Base-by-base conservation (phyloP, 2,888 invertebrate species). In the Panzeria rudis region DNA sequence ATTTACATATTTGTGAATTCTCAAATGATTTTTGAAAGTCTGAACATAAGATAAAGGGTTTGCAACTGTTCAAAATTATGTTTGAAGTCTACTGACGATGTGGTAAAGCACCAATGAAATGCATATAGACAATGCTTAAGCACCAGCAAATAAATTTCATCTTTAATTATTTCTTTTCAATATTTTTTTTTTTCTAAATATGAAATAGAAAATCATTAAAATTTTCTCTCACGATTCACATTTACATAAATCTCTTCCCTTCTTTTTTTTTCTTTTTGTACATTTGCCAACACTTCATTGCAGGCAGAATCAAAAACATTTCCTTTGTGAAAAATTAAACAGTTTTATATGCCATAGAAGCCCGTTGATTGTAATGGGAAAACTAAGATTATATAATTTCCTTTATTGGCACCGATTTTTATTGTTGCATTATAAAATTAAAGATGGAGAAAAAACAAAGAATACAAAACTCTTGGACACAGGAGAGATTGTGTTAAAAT, bases 341-440 rank as follows among this genome's bases (percentile, higher is more conserved):
- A n/a, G 52, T 52, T 52, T 38, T 52, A 20, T 35, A 11, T 9
- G 23, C 23, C 2, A 15, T 20, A 20, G 32, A 59, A 72, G 44
- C 56, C 71, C 56, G 54, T 71, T 56, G 25, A 17, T 3, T 25
- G 3, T 20, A 29, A 47, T 61, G 59, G 47, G n/a, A 59, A 71
- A 47, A 72, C 17, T 6, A 15, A 20, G 41, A 72, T 32, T 59
- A 59, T 41, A 44, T 47, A 47, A 72, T 44, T 72, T 61, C 72
- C 72, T 72, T 72, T 59, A 72, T 44, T 59, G 44, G 23, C 29
- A 47, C 13, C 32, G 9, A 29, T 54, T 69, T 54, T 35, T 50
- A 66, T 50, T 6, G 20, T 47, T 50, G 4, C 7, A 32, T 20
- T 13, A 50, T 13, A 44, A 44, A 44, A 38, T 20, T 0, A 38